phyloP scores from a whole-genome alignment of 2,797 vertebrate species.

The Sebastes trivittatus region DNA sequence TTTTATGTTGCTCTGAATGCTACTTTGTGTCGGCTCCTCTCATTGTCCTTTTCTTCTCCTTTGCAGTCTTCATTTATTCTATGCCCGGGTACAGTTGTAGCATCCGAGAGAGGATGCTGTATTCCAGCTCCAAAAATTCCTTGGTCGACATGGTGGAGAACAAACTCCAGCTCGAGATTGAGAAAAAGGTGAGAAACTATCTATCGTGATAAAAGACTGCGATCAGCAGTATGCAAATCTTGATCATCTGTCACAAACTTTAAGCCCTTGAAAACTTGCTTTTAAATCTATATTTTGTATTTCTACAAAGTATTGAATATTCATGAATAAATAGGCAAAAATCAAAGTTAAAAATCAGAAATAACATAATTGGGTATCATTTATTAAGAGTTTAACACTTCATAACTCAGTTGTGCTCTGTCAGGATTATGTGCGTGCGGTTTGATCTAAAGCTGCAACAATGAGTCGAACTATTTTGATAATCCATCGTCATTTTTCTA shows the following conservation, averaged over 20 bases:
- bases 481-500: neutral
- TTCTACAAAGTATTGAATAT: too few relatives aligned
- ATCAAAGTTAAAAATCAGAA: neutral
- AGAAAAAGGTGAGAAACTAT: conserved; percentile 87
- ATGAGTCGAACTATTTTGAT: neutral
- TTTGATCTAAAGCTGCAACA: neutral
- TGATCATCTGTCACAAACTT: neutral
- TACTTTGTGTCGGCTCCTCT: neutral
- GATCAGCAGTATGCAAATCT: neutral
- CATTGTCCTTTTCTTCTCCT: too few relatives aligned
- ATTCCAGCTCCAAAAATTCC: conserved; percentile 97
- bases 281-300: neutral
- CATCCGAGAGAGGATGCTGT: conserved; percentile 97
- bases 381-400: neutral
- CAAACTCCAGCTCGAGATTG: conserved; percentile 87
- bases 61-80: conserved; percentile 97
- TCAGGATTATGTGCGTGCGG: neutral
- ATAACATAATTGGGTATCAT: neutral
- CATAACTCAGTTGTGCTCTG: neutral
- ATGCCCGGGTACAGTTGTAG: conserved; percentile 97
- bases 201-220: neutral
- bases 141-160: conserved; percentile 92
- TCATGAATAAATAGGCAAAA: too few relatives aligned
- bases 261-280: neutral
- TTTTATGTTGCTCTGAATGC: neutral